Percentiles rank a stretch among this genome's conserved stretches.
Evolutionary conservation across 2,797 vertebrate species (phyloP).

Genomic region (Xyrichtys novacula): DNA sequence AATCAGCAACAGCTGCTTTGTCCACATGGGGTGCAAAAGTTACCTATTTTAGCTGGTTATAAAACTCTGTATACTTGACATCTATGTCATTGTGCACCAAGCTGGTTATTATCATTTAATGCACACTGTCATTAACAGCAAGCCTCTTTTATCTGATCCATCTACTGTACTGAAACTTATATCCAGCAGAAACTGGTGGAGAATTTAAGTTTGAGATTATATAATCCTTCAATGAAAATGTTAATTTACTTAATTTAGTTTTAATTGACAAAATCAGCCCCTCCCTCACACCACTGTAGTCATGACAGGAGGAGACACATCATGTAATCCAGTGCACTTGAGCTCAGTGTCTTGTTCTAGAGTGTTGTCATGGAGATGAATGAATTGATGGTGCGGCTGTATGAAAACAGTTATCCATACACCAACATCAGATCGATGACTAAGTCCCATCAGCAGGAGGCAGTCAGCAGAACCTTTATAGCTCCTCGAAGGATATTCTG

Average conservation of each 20-base stretch:
- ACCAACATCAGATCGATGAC: slow-evolving; percentile 48
- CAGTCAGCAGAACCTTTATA: slow-evolving; percentile 38
- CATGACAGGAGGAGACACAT: no score
- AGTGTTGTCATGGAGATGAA: no score
- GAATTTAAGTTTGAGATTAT: no score
- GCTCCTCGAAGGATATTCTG: slow-evolving; percentile 51
- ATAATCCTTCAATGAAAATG: no score
- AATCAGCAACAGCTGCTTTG: no score
- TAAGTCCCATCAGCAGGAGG: slow-evolving; percentile 29
- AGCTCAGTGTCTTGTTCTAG: no score
- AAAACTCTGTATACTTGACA: neutral
- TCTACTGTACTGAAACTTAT: neutral
- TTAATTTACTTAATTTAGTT: neutral
- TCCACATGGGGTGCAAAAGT: no score
- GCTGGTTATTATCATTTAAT: neutral
- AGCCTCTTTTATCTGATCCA: neutral
- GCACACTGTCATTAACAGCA: neutral
- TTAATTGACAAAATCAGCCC: neutral
- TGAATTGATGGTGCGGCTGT: neutral
- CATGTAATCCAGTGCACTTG: no score
- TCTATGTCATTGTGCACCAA: neutral
- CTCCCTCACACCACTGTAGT: neutral
- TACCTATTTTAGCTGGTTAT: neutral
- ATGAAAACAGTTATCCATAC: slow-evolving; percentile 11
- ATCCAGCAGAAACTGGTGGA: no score